These are phyloP conservation scores for Macroglossus sobrinus DNA, from an alignment of 2,113 vertebrate species.

Conservation along the genomic window DNA sequence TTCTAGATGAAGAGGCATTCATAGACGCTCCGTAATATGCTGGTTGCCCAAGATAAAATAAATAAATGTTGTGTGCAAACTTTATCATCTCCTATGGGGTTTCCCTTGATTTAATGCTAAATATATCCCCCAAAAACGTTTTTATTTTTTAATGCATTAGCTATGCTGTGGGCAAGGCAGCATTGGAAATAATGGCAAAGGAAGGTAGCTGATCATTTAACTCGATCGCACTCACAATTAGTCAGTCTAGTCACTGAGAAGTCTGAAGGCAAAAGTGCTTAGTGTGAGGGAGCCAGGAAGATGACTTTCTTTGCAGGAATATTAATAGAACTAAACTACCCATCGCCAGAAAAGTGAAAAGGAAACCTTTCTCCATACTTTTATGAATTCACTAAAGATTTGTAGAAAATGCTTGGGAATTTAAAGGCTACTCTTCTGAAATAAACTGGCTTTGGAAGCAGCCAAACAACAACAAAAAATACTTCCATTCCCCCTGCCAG, in stretches of 20 bases:
- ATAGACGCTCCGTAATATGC: background rate
- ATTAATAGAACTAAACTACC: background rate
- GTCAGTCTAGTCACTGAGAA: background rate
- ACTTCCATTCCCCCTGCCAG: background rate
- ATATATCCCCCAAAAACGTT: background rate
- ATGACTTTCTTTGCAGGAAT: background rate
- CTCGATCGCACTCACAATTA: background rate
- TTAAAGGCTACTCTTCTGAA: background rate
- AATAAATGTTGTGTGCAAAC: background rate
- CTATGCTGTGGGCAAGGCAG: background rate
- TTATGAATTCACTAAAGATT: background rate
- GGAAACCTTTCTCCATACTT: background rate
- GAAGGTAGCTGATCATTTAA: background rate
- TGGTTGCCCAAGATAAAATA: background rate
- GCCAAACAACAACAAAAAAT: background rate
- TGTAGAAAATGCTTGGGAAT: background rate
- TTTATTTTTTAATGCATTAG: background rate
- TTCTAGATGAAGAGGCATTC: conserved; percentile 8
- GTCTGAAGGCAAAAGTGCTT: background rate
- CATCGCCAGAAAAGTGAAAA: background rate
- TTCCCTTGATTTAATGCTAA: background rate
- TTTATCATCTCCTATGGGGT: background rate
- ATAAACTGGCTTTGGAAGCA: background rate
- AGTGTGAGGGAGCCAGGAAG: background rate
- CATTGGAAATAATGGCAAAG: background rate